Evolutionary conservation across 1,140 invertebrate species (phyloP).

Genomic region (Lepidurus couesii): DNA sequence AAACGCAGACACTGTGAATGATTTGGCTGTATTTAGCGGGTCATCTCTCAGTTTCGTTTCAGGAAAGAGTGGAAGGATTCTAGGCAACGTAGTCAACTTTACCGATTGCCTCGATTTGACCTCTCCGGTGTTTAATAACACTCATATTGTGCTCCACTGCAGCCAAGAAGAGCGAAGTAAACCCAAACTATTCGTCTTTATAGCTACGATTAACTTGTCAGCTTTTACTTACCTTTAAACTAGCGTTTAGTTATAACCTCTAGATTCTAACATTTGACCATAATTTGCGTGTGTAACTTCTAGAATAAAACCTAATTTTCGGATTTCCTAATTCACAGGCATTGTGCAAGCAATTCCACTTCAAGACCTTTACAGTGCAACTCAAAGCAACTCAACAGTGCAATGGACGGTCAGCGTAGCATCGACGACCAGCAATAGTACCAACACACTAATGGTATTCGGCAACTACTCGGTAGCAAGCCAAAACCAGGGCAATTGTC

Average conservation of each 20-base stretch:
- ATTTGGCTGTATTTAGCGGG: background rate
- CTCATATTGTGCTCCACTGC: background rate
- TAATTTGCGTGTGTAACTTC: too few relatives aligned
- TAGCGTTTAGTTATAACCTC: too few relatives aligned
- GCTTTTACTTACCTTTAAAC: too few relatives aligned
- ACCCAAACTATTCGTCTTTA: background rate
- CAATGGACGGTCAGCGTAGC: background rate
- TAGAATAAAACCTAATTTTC: background rate
- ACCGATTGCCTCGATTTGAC: background rate
- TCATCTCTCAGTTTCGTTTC: background rate
- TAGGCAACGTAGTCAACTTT: background rate
- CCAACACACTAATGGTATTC: background rate
- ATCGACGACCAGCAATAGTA: background rate
- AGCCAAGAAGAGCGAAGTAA: background rate
- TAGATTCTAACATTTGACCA: too few relatives aligned
- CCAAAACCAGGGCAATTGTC: background rate
- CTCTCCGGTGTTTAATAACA: background rate
- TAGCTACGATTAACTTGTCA: background rate
- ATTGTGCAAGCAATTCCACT: background rate
- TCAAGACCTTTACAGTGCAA: background rate
- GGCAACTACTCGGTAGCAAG: background rate
- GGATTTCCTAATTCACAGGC: background rate
- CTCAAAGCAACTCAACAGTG: constrained; percentile 3
- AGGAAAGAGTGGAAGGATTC: background rate
- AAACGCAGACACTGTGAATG: background rate